These are phyloP conservation scores for Drosophila melanosoma DNA, from an alignment of 2,888 invertebrate species.

Conservation along the genomic window DNA sequence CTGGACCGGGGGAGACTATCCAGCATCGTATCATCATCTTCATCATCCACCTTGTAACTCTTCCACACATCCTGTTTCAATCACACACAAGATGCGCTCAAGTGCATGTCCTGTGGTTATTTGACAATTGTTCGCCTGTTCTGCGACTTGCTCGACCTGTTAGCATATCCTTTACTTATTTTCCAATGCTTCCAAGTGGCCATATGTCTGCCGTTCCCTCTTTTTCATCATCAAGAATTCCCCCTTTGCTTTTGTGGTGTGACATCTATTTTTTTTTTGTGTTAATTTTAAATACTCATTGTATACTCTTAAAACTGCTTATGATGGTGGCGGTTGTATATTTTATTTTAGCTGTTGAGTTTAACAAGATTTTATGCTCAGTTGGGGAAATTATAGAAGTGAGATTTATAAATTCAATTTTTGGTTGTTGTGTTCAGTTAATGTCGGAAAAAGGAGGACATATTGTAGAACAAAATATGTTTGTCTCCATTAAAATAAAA, in stretches of 20 bases:
- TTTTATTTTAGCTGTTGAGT: neutral
- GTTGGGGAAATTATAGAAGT: neutral
- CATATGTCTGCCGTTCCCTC: constrained; percentile 63
- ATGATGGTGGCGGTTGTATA: neutral
- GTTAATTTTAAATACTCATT: constrained; percentile 23
- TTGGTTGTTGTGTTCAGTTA: too few species aligned
- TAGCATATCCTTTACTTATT: constrained; percentile 65
- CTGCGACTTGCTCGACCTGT: constrained; percentile 40
- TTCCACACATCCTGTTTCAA: constrained; percentile 63
- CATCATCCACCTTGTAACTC: constrained; percentile 33
- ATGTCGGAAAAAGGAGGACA: neutral
- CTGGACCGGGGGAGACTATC: constrained; percentile 36
- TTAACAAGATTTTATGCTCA: neutral
- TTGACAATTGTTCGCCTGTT: constrained; percentile 60
- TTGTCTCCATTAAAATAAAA: neutral
- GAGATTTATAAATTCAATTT: neutral
- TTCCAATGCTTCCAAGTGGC: constrained; percentile 59
- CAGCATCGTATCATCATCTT: constrained; percentile 17
- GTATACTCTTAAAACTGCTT: constrained; percentile 12
- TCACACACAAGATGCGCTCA: constrained; percentile 69
- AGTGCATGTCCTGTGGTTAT: constrained; percentile 79
- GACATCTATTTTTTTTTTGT: constrained; percentile 24
- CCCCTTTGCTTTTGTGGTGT: constrained; percentile 41
- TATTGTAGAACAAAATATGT: neutral
- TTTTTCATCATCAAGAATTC: constrained; percentile 17